Conservation (phyloP, 2,888 invertebrate species). For the Laspeyria flexula region DNA sequence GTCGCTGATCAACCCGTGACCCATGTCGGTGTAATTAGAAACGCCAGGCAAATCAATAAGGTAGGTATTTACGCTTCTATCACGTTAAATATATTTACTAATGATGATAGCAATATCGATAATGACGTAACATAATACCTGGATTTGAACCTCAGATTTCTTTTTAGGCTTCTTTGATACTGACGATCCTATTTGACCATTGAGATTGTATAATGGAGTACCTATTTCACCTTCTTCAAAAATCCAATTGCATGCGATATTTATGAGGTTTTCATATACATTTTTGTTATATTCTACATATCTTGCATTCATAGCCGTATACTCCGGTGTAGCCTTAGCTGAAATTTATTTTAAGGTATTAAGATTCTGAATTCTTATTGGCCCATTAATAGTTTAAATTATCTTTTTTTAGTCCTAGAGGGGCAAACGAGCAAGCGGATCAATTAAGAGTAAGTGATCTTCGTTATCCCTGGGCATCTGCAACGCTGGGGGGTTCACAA, state of each 20-base stretch:
- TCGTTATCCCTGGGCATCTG: too few species aligned
- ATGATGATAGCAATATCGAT: too few species aligned
- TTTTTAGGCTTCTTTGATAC: conserved; percentile 71
- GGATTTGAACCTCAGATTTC: conserved; percentile 70
- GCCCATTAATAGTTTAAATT: too few species aligned
- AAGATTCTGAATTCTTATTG: neutral
- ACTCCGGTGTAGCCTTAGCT: conserved; percentile 69
- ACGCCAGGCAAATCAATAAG: too few species aligned
- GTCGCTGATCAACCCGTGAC: too few species aligned
- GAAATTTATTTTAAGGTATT: conserved; percentile 12
- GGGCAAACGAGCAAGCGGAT: too few species aligned
- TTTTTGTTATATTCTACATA: conserved; percentile 75
- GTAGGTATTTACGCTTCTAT: too few species aligned
- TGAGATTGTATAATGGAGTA: conserved; percentile 62
- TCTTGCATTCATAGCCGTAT: conserved; percentile 62
- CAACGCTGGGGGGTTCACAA: too few species aligned
- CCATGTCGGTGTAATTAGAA: too few species aligned
- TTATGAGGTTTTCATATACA: conserved; percentile 67
- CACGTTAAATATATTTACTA: too few species aligned
- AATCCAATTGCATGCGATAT: conserved; percentile 76
- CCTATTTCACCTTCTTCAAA: conserved; percentile 69
- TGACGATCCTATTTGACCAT: conserved; percentile 64
- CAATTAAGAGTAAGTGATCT: too few species aligned
- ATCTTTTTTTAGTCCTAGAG: too few species aligned
- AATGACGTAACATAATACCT: conserved; percentile 46